Percentiles rank a stretch among this genome's conserved stretches.
Conservation (phyloP, 2,888 invertebrate genomes). For the Polietes domitor region DNA sequence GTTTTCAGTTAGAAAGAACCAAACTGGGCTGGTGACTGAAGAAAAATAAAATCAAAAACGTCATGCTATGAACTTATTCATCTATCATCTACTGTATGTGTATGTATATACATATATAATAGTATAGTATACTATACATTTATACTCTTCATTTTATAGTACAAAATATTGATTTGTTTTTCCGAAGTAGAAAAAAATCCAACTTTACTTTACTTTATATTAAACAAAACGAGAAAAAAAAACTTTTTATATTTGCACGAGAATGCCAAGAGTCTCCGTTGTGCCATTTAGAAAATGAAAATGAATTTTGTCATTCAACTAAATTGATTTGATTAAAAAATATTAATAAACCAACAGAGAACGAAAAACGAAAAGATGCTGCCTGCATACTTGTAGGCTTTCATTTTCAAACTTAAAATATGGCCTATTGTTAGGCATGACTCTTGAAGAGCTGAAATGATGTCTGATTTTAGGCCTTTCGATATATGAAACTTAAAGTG, state of each 20-base stretch:
- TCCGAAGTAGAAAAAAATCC: neutral
- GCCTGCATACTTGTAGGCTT: neutral
- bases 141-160: neutral
- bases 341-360: neutral
- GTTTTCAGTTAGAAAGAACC: too few relatives aligned
- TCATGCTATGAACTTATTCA: too few relatives aligned
- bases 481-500: too few relatives aligned
- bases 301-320: too few relatives aligned
- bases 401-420: too few relatives aligned
- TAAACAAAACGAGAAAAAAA: neutral
- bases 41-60: too few relatives aligned
- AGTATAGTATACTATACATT: neutral
- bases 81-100: neutral
- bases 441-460: neutral
- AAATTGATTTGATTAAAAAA: constrained; percentile 5
- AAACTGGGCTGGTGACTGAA: too few relatives aligned
- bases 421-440: too few relatives aligned
- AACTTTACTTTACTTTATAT: neutral
- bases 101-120: neutral
- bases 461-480: neutral
- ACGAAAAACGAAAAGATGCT: neutral
- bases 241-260: neutral
- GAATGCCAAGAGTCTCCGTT: neutral
- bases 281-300: too few relatives aligned
- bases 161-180: constrained; percentile 17